These are phyloP conservation scores for Thysanoteuthis rhombus DNA, from an alignment of 2,888 invertebrate species.

Conservation along the genomic window DNA sequence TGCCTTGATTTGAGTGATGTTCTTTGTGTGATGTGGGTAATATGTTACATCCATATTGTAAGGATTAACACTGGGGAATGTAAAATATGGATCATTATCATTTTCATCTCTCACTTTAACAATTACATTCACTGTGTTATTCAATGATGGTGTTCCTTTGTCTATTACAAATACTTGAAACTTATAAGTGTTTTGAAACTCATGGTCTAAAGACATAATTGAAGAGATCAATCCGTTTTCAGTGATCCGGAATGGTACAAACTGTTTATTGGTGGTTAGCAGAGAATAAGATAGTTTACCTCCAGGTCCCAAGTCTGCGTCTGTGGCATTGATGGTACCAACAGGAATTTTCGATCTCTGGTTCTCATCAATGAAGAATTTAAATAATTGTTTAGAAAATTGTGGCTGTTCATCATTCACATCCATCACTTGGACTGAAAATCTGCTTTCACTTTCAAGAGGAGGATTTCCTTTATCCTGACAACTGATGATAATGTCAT, in stretches of 20 bases:
- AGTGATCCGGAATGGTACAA: neutral
- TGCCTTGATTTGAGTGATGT: neutral
- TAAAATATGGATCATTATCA: neutral
- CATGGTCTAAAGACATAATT: neutral
- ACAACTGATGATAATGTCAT: neutral
- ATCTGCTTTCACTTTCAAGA: neutral
- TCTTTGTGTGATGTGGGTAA: neutral
- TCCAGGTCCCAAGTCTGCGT: neutral
- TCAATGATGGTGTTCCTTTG: neutral
- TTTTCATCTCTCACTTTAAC: slow-evolving; percentile 12
- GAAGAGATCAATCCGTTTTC: neutral
- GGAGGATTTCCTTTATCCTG: neutral
- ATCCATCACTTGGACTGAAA: neutral
- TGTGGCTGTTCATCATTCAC: neutral
- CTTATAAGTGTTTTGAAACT: neutral
- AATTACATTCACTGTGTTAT: neutral
- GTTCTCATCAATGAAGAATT: neutral
- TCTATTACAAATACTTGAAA: neutral
- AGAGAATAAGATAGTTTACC: neutral
- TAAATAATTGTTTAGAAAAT: neutral
- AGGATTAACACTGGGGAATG: neutral
- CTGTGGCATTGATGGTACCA: neutral
- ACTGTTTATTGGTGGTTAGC: neutral
- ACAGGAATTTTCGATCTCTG: neutral
- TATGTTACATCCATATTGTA: neutral